Conservation (phyloP, 2,797 vertebrate species). For the Eulemur albifrons region DNA sequence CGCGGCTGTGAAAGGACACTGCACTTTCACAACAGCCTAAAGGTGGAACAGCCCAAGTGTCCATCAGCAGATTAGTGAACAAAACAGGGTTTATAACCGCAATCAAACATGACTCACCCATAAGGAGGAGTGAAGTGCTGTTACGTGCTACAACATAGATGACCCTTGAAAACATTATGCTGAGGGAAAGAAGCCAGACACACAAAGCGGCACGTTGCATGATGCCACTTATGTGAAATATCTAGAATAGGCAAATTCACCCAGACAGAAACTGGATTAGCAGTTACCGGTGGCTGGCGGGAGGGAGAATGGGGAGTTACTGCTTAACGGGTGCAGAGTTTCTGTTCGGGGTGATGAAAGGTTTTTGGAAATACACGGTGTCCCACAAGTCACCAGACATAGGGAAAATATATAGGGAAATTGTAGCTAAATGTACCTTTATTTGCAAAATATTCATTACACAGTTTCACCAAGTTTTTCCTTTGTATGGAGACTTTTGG, state of each 20-base stretch:
- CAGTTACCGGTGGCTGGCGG: neutral
- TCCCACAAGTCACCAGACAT: too few species aligned
- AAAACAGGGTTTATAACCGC: rapidly evolving
- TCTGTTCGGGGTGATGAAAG: neutral
- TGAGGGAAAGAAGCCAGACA: neutral
- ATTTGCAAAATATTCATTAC: too few species aligned
- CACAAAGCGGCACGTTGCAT: neutral
- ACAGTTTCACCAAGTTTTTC: too few species aligned
- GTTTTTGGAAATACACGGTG: neutral
- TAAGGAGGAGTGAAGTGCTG: neutral
- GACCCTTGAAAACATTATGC: neutral
- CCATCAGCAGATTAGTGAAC: neutral
- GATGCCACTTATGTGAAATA: neutral
- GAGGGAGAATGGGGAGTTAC: neutral
- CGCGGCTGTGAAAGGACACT: neutral
- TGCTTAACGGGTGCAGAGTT: neutral
- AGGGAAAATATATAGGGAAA: too few species aligned
- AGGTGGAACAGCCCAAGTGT: neutral
- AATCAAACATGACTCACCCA: rapidly evolving
- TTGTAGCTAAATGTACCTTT: too few species aligned
- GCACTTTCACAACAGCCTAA: neutral
- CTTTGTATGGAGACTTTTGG: too few species aligned
- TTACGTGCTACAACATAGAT: rapidly evolving
- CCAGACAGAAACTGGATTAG: neutral
- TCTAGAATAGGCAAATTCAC: neutral